These are phyloP conservation scores for Sphaerodactylus townsendi DNA, from an alignment of 2,113 vertebrate genomes.

Conservation along the genomic window DNA sequence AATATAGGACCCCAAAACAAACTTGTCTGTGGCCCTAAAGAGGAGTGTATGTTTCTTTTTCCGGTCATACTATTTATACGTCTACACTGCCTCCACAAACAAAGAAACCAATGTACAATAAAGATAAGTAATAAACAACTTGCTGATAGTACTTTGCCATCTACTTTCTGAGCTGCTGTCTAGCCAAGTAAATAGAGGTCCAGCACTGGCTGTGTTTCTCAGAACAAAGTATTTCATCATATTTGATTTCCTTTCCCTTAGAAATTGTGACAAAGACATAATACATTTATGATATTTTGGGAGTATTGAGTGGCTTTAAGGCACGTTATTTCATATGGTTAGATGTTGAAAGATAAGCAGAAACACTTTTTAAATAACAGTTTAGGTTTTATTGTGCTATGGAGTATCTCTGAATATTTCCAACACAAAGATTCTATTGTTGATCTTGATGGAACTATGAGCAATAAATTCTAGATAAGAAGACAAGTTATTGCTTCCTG, in stretches of 20 bases:
- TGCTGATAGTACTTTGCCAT: not conserved
- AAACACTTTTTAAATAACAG: not conserved
- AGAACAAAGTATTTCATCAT: not conserved
- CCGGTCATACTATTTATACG: not conserved
- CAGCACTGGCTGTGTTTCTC: not conserved
- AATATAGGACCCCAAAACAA: not conserved
- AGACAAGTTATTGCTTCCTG: conserved; percentile 10
- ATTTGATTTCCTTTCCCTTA: not conserved
- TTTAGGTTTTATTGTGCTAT: not conserved
- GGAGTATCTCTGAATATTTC: not conserved
- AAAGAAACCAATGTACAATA: not conserved
- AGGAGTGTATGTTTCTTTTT: not conserved
- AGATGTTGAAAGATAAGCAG: not conserved
- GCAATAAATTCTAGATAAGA: conserved; percentile 16
- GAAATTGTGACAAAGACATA: not conserved
- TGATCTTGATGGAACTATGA: not conserved
- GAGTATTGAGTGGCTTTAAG: not conserved
- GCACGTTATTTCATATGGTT: not conserved
- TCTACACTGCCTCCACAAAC: not conserved
- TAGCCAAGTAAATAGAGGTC: not conserved
- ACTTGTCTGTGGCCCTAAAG: too few species aligned
- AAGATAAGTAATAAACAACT: not conserved
- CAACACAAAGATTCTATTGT: not conserved
- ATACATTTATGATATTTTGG: not conserved
- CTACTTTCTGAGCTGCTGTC: not conserved